Evolutionary conservation across 2,888 invertebrate genomes (phyloP).

Genomic region (Pollenia amentaria): DNA sequence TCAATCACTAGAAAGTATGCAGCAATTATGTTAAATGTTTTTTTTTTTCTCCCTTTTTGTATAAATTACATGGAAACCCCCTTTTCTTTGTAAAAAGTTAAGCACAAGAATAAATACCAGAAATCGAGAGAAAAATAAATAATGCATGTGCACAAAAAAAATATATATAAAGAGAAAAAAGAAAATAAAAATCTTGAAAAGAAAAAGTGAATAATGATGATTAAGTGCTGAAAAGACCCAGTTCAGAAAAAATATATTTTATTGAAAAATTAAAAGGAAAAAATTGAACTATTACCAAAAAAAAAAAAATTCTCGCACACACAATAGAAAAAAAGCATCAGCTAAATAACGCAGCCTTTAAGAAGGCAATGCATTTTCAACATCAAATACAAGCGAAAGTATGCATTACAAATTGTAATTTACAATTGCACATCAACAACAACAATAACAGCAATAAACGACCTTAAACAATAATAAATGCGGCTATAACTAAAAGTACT

Average conservation of each 20-base stretch:
- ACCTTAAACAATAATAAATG: constrained; percentile 42
- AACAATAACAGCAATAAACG: constrained; percentile 17
- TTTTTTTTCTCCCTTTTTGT: constrained; percentile 31
- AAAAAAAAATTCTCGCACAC: constrained; percentile 27
- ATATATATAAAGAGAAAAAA: neutral
- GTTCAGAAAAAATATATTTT: constrained; percentile 49
- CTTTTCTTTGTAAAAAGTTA: constrained; percentile 34
- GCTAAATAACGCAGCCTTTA: constrained; percentile 49
- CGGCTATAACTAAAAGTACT: neutral
- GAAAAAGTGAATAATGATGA: constrained; percentile 57
- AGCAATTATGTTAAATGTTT: constrained; percentile 69
- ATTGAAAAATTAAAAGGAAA: constrained; percentile 50
- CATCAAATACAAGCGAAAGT: constrained; percentile 49
- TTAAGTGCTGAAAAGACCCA: constrained; percentile 57
- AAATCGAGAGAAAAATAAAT: constrained; percentile 70
- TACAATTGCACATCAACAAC: constrained; percentile 20
- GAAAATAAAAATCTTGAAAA: constrained; percentile 38
- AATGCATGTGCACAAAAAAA: constrained; percentile 60
- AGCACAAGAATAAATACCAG: constrained; percentile 65
- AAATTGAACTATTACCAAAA: constrained; percentile 50
- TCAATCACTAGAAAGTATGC: constrained; percentile 66
- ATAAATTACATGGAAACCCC: constrained; percentile 39
- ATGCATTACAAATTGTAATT: constrained; percentile 52
- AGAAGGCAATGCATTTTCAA: constrained; percentile 63
- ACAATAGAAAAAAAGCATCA: constrained; percentile 24